Evolutionary conservation across 2,113 vertebrate genomes (phyloP).

Genomic region (Gallinago undulata): DNA sequence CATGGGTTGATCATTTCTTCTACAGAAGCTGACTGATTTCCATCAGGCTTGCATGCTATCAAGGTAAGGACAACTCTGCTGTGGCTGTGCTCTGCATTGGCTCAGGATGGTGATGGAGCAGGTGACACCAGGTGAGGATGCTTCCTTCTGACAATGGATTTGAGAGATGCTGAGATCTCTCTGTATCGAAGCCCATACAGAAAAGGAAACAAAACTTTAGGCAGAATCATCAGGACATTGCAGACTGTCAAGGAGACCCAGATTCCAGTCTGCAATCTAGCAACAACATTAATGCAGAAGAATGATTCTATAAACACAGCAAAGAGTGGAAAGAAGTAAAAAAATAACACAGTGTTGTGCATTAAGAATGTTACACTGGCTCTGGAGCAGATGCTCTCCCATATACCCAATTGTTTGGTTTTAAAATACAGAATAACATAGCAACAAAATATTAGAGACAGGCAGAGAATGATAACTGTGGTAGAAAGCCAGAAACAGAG

Average conservation of each 20-base stretch:
- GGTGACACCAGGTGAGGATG: slow-evolving; percentile 37
- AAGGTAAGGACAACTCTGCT: background rate
- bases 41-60: background rate
- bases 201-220: slow-evolving; percentile 78
- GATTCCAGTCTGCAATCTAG: slow-evolving; percentile 59
- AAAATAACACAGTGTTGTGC: slow-evolving; percentile 79
- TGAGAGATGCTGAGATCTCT: slow-evolving; percentile 73
- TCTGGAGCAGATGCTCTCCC: slow-evolving; percentile 72
- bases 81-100: background rate
- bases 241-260: slow-evolving; percentile 75
- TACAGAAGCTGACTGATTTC: background rate
- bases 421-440: slow-evolving; percentile 76
- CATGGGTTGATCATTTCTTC: background rate
- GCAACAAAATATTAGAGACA: slow-evolving; percentile 74
- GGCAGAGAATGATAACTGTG: slow-evolving; percentile 62
- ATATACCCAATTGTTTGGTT: slow-evolving; percentile 74
- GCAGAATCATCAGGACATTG: slow-evolving; percentile 76
- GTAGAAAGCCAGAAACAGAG: slow-evolving; percentile 74
- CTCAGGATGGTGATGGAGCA: slow-evolving; percentile 18
- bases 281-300: slow-evolving; percentile 36
- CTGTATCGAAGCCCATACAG: slow-evolving; percentile 77
- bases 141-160: slow-evolving; percentile 63
- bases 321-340: slow-evolving; percentile 78
- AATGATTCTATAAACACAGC: slow-evolving; percentile 71
- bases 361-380: slow-evolving; percentile 80